These are phyloP conservation scores for Tribolium castaneum DNA, from an alignment of 1,140 invertebrate genomes.

Conservation along the genomic window DNA sequence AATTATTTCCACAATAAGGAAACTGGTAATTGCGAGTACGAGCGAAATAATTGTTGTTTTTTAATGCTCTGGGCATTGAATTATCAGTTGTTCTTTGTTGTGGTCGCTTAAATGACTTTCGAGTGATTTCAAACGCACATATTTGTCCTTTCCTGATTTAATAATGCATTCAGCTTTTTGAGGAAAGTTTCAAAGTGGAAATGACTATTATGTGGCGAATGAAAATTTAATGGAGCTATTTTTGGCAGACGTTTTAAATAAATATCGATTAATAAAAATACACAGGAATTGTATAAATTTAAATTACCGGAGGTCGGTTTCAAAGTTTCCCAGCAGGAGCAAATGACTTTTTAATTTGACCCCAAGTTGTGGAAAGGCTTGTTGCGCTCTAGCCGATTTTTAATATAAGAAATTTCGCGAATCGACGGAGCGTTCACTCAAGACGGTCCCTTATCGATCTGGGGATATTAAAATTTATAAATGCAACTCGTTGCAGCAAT, in stretches of 20 bases:
- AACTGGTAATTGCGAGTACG: too few relatives aligned
- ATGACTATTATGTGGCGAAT: neutral
- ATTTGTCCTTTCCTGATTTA: neutral
- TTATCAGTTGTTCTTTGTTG: neutral
- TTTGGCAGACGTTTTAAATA: neutral
- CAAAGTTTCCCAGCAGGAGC: neutral
- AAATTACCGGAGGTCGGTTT: neutral
- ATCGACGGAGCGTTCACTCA: neutral
- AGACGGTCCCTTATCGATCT: neutral
- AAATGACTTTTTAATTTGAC: slow-evolving; percentile 28
- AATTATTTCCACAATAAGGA: too few relatives aligned
- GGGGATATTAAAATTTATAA: slow-evolving; percentile 22
- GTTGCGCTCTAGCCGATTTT: slow-evolving; percentile 25
- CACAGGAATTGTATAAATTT: too few relatives aligned
- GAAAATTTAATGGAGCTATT: neutral
- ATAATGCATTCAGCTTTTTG: neutral
- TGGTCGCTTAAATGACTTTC: neutral
- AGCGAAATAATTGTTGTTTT: neutral
- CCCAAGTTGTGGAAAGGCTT: neutral
- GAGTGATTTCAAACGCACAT: slow-evolving; percentile 11
- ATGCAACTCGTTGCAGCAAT: slow-evolving; percentile 4
- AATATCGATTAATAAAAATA: neutral
- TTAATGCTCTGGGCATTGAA: neutral
- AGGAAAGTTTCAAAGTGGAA: neutral
- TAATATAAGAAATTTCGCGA: neutral